phyloP scores from a whole-genome alignment of 2,797 vertebrate genomes.

The Hipposideros larvatus region DNA sequence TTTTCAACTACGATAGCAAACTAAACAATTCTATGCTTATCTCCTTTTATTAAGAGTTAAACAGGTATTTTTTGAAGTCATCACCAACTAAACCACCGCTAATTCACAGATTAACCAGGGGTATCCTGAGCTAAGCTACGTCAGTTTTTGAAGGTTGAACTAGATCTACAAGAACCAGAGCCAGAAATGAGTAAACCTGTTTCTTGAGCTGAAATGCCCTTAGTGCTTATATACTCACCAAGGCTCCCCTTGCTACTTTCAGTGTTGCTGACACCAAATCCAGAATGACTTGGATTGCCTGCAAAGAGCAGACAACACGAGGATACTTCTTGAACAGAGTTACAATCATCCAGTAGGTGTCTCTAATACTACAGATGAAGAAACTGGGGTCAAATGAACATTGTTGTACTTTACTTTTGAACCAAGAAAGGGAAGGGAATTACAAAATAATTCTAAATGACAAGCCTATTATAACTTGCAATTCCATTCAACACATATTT shows the following conservation, averaged over 20 bases:
- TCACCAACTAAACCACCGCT: neutral
- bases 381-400: neutral
- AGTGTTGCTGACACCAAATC: neutral
- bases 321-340: neutral
- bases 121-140: neutral
- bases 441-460: neutral
- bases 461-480: neutral
- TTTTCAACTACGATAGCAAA: neutral
- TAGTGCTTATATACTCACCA: neutral
- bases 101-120: neutral
- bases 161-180: neutral
- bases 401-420: neutral
- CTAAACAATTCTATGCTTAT: neutral
- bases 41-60: neutral
- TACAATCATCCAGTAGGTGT: neutral
- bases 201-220: neutral
- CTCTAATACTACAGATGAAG: neutral
- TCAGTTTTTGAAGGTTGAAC: neutral
- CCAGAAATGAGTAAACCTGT: neutral
- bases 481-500: slow-evolving; percentile 34
- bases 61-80: neutral
- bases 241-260: neutral
- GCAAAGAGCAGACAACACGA: neutral
- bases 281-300: neutral
- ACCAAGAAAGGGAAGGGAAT: neutral